Evolutionary conservation across 2,113 vertebrate species (phyloP), one percentile per base, ranked within the genome.

Genomic region (Pelecanus crispus): DNA sequence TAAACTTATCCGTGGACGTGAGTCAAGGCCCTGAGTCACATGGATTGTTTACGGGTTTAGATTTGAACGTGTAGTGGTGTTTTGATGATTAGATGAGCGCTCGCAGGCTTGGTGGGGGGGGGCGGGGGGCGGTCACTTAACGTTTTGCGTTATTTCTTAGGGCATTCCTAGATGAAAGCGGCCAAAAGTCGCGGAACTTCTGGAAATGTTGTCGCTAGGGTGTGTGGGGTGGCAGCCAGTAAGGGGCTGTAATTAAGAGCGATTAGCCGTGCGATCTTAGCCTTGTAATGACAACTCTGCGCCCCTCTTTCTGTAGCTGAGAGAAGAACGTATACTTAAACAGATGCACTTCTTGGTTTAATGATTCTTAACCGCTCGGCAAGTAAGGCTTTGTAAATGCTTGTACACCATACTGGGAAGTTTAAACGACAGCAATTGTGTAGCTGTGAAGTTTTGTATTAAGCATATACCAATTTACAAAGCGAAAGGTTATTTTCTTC

Each of bases 1-100:
- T 81, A 4, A 53, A 50, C 88, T 56, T 20, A 9, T 4, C 63
- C 14, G 0, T 28, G 70, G 12, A 3, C 15, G 31, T 58, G 90
- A 91, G 72, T 72, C 85, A 90, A 29, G 73, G 56, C 56, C 62
- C 49, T 55, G 86, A 73, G 16, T 68, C 88, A 77, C 42, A 4
- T 0, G 3, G 2, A 1, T 4, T 21, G 56, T 53, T 59, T 20
- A 47, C 6, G 2, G 18, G 2, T n/a, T 20, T 6, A 3, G 18
- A 5, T 18, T 28, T 19, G 11, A 11, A 15, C 18, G 28, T 24
- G 13, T 9, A 8, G 2, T 4, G 22, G 31, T 25, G 44, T 13
- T 65, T 53, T 25, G n/a, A 0, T 67, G 62, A 7, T 7, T 4
- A 26, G 8, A 0, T 13, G 52, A 9, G 56, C 1, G 0, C 28